Base-by-base conservation (phyloP, 2,888 invertebrate species). In the Euplexia lucipara region DNA sequence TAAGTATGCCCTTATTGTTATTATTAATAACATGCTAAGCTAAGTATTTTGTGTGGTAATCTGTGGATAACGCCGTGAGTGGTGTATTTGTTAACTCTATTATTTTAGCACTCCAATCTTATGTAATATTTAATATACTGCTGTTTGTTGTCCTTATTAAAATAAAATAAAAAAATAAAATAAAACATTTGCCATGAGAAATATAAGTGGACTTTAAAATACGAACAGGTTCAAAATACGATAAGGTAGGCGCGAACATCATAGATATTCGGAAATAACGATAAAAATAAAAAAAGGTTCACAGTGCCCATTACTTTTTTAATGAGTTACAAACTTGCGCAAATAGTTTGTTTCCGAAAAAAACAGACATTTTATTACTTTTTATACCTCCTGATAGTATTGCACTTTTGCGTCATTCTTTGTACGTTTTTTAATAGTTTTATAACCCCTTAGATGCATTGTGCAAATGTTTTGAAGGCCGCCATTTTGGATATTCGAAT, bases 381-480 rank as follows among this genome's bases (percentile, higher is more conserved):
- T 63, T 53, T 60, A 56, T 49, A 52, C 14, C 12, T 37, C 10
- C 30, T 41, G 35, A 48, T 68, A 58, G 20, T 47, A 58, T 69
- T 69, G 51, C 57, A 53, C 37, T 80, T 72, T 81, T 65, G 71
- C 76, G 66, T 78, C 61, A 80, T 79, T 73, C 74, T 79, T 77
- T 60, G 18, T 58, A 12, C 8, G 41, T 77, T 79, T 83, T 81
- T 79, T 66, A 80, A 85, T 84, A 66, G 75, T 71, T 88, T 87
- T 83, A 86, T 82, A 78, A 81, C 81, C 75, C 74, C 48, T 62
- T 76, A 64, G 76, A 53, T 37, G 63, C 53, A 83, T 87, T 88
- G 87, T 82, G 84, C 86, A 84, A 85, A 83, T 73, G 65, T 75
- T 81, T 81, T 71, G 56, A 82, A 78, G 63, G 74, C 57, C 57